These are phyloP conservation scores for Netelia fuscicornis DNA, from an alignment of 2,888 invertebrate species.

Conservation along the genomic window DNA sequence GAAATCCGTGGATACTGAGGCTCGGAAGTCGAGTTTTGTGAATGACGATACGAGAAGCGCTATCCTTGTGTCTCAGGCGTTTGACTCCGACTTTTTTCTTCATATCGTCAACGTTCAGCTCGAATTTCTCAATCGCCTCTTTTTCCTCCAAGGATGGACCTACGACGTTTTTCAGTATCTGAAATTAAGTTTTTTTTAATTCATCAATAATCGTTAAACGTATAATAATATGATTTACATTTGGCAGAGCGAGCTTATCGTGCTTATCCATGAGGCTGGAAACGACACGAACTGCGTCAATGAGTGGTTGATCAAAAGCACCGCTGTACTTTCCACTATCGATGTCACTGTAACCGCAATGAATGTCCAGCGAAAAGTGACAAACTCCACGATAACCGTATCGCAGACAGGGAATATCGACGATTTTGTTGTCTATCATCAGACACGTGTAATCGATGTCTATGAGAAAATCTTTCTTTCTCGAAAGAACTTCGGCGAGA, in stretches of 20 bases:
- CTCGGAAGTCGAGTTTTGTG: constrained; percentile 72
- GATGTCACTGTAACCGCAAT: constrained; percentile 71
- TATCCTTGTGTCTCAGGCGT: constrained; percentile 71
- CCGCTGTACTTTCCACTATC: constrained; percentile 73
- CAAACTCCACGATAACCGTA: constrained; percentile 74
- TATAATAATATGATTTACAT: constrained; percentile 62
- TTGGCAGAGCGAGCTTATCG: constrained; percentile 68
- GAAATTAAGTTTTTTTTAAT: background rate
- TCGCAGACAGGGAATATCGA: constrained; percentile 71
- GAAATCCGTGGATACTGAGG: constrained; percentile 71
- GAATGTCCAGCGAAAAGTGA: constrained; percentile 70
- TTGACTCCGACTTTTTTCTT: constrained; percentile 67
- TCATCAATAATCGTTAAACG: background rate
- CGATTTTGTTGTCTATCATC: constrained; percentile 71
- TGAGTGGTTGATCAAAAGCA: constrained; percentile 74
- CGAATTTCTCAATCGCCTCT: constrained; percentile 60
- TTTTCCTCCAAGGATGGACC: constrained; percentile 65
- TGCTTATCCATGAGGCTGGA: constrained; percentile 70
- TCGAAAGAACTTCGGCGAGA: constrained; percentile 66
- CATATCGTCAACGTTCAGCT: constrained; percentile 60
- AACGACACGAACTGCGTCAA: constrained; percentile 70
- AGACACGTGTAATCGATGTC: constrained; percentile 73
- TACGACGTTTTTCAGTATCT: constrained; percentile 70
- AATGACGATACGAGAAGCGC: constrained; percentile 67
- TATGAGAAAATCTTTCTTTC: constrained; percentile 70